Evolutionary conservation across 35 echinoderm and acorn worm species (phyloP).

Genomic region (Acanthaster planci): DNA sequence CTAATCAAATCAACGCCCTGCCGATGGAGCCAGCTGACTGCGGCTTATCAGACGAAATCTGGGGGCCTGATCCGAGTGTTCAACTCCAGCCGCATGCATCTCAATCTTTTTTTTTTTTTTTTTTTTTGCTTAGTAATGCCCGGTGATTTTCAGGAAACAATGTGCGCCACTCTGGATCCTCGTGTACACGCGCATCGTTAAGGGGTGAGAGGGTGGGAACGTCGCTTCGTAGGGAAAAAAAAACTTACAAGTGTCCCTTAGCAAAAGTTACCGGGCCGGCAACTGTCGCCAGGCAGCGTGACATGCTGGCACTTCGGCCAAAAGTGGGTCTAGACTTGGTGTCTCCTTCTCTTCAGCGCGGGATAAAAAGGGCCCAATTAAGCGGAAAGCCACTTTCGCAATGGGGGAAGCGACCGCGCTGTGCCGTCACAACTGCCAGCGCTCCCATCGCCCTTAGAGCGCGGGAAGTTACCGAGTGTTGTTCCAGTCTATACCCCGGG

Average conservation of each 20-base stretch:
- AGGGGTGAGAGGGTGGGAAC: neutral
- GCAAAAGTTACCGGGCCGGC: neutral
- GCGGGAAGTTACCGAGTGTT: no score
- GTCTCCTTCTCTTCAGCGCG: neutral
- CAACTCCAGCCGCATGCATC: no score
- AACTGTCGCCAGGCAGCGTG: conserved; percentile 4
- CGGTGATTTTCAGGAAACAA: conserved; percentile 8
- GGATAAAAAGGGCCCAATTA: conserved; percentile 16
- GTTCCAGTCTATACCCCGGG: no score
- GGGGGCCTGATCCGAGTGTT: no score
- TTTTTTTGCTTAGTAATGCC: conserved; percentile 22
- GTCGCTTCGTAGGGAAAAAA: neutral
- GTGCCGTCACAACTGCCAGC: neutral
- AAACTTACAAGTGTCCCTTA: neutral
- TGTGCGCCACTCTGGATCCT: neutral
- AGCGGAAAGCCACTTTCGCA: neutral
- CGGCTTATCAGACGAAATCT: no score
- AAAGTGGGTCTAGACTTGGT: conserved; percentile 19
- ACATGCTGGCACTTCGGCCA: neutral
- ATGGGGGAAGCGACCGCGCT: neutral
- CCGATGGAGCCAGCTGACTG: no score
- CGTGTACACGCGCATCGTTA: neutral
- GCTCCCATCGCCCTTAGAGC: neutral
- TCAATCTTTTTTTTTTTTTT: no score
- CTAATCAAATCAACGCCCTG: no score